Base-by-base conservation (phyloP, 1,140 invertebrate genomes). In the Sesamia nonagrioides region DNA sequence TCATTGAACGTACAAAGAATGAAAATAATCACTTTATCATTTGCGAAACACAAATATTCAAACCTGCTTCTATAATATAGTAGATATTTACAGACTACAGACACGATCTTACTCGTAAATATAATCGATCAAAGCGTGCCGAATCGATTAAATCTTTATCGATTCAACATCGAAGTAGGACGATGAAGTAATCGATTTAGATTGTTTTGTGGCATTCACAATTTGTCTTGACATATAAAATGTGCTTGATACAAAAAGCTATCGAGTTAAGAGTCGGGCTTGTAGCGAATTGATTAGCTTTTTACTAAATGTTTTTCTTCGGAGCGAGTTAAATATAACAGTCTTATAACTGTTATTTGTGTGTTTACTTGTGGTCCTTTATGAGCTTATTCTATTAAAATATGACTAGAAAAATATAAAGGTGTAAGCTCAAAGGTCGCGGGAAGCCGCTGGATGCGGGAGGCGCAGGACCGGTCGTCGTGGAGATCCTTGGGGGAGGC, bases 121-220 rank as follows among this genome's bases (percentile, higher is more conserved):
- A 63, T 42, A 63, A 63, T 63, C 60, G 60, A 42, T 63, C 37
- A 15, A 21, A 75, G 56, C 73, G 54, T 63, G 45, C 58, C 58
- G 58, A 75, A 75, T 75, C 73, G 73, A 75, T 75, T 68, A 68
- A 68, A 13, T 68, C 40, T 68, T 68, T 75, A 75, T 75, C 73
- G 73, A 75, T 61, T 63, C n/a, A 74, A 45, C 71, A 61, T 63
- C 73, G 73, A 75, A 75, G 56, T 75, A 50, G 73, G 73, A 75
- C 73, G 56, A 61, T 75, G 73, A 63, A 75, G 73, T 75, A 61
- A 75, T 75, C 73, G 73, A 75, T n/a, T 75, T 9, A 61, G 73
- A 75, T 75, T 75, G 58, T 75, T 75, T 75, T 60, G 42, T 45
- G 73, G 42, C 73, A 18, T 75, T 21, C 13, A 45, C 21, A 56